Percentiles rank a stretch among this genome's conserved stretches.
These are phyloP conservation scores for Pedionomus torquatus DNA, from an alignment of 2,113 vertebrate genomes.

Conservation along the genomic window DNA sequence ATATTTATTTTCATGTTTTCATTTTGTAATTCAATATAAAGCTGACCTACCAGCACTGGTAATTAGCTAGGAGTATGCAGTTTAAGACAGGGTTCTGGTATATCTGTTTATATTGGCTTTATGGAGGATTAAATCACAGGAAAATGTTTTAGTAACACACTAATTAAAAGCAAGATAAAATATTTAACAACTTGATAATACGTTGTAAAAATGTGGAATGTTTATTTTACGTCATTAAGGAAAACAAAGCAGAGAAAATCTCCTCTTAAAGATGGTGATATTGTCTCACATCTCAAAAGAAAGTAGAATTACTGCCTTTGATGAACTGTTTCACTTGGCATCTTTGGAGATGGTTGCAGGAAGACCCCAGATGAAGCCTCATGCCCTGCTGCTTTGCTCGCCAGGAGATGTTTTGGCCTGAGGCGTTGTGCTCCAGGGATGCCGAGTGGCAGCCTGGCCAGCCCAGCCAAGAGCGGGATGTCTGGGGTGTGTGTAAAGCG, in stretches of 20 bases:
- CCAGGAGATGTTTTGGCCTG: background rate
- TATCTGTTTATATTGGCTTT: background rate
- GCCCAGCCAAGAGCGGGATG: background rate
- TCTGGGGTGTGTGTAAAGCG: background rate
- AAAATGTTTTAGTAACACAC: background rate
- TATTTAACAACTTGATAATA: background rate
- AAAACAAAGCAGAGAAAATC: background rate
- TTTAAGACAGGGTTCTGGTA: background rate
- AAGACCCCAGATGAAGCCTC: background rate
- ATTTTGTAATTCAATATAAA: background rate
- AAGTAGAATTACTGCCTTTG: background rate
- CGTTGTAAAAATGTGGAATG: background rate
- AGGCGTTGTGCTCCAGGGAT: accelerated
- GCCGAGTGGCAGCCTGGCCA: background rate
- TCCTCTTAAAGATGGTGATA: background rate
- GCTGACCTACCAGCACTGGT: background rate
- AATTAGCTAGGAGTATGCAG: background rate
- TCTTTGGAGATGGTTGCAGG: background rate
- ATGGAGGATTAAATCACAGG: background rate
- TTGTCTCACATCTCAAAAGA: background rate
- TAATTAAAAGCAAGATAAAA: background rate
- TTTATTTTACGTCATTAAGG: background rate
- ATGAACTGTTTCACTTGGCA: background rate
- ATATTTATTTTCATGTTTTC: background rate
- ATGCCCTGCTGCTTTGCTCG: background rate